Percentiles rank a stretch among this genome's conserved stretches.
Evolutionary conservation across 2,113 vertebrate species (phyloP).

Genomic region (Lontra canadensis): DNA sequence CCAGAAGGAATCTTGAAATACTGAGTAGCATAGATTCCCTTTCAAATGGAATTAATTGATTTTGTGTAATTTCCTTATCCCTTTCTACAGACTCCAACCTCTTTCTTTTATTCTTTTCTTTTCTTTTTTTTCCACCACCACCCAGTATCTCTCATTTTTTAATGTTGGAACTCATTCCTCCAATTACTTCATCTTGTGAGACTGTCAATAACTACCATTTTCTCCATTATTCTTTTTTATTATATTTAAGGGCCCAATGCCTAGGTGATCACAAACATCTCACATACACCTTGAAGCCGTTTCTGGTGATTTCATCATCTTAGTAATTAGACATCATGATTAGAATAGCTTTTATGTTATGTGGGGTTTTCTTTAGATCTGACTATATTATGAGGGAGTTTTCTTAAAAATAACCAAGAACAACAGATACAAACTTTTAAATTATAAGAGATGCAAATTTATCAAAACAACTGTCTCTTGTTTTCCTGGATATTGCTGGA

Average conservation of each 20-base stretch:
- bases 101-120: not conserved
- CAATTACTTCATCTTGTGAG: conserved; percentile 31
- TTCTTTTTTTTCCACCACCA: not conserved
- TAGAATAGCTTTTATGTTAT: not conserved
- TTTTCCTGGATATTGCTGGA: not conserved
- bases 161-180: not conserved
- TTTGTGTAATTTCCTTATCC: conserved; percentile 46
- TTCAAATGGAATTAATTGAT: conserved; percentile 68
- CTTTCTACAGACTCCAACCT: not conserved
- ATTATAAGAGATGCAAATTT: not conserved
- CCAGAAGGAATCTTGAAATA: conserved; percentile 62
- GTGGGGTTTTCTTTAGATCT: not conserved
- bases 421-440: conserved; percentile 6
- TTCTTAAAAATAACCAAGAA: not conserved
- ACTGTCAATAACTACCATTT: not conserved
- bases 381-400: not conserved
- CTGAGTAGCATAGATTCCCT: conserved; percentile 4
- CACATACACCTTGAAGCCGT: not conserved
- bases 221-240: conserved; percentile 60
- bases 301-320: conserved; percentile 39
- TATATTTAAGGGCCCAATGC: not conserved
- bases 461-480: not conserved
- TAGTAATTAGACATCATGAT: conserved; percentile 27
- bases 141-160: conserved; percentile 18
- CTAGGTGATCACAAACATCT: not conserved